Evolutionary conservation across 37 sponge, comb jelly and placozoan genomes (phyloP).

Genomic region (Hexactinellida sp.): DNA sequence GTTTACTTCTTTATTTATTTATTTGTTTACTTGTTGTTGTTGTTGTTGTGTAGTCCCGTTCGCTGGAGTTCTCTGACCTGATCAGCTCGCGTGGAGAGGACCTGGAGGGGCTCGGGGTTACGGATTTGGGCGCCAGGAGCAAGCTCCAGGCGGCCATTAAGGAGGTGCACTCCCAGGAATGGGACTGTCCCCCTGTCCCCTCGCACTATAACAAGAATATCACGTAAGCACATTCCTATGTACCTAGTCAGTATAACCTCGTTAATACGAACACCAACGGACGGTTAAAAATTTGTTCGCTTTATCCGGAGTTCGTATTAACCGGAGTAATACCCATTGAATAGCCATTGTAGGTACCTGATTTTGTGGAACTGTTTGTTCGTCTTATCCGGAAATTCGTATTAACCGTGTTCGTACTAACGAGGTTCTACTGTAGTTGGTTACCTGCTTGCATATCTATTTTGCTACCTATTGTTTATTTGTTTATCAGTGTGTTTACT

Average conservation of each 20-base stretch:
- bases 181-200: constrained; percentile 16
- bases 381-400: no score
- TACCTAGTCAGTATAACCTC: no score
- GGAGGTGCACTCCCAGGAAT: constrained; percentile 39
- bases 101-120: constrained; percentile 39
- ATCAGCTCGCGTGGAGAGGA: constrained; percentile 41
- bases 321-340: background rate
- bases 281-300: background rate
- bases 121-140: constrained; percentile 37
- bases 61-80: constrained; percentile 31
- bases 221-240: background rate
- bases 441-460: no score
- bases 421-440: no score
- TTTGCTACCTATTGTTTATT: no score
- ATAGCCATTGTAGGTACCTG: no score
- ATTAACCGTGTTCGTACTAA: no score
- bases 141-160: constrained; percentile 31
- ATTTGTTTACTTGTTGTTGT: background rate
- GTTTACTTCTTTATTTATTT: background rate
- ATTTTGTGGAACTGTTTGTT: no score
- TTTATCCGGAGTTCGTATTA: background rate
- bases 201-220: background rate
- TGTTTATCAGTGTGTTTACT: no score
- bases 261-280: background rate
- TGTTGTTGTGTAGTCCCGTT: constrained; percentile 22